phyloP scores from a whole-genome alignment of 2,888 invertebrate genomes.

The Drosophila birchii region DNA sequence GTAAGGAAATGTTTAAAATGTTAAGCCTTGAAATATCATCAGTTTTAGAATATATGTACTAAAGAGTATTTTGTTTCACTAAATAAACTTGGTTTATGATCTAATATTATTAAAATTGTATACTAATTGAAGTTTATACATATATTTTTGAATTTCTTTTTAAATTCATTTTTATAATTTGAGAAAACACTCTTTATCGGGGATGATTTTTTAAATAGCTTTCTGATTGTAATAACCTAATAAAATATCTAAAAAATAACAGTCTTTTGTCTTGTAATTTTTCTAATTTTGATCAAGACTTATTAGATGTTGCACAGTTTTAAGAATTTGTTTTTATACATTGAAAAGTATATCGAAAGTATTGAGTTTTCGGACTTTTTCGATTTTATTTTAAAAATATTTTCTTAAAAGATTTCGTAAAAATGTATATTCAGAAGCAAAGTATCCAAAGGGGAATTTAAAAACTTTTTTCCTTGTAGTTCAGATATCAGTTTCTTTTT shows the following conservation, averaged over 20 bases:
- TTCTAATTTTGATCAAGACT: background rate
- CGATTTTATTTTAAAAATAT: too few relatives aligned
- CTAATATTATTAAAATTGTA: background rate
- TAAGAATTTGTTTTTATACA: background rate
- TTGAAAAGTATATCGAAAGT: background rate
- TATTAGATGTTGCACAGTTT: background rate
- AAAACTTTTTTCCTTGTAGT: background rate
- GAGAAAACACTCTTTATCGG: background rate
- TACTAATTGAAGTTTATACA: background rate
- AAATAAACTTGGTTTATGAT: background rate
- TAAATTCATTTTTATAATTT: background rate
- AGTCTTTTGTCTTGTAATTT: conserved; percentile 2
- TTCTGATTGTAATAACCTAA: background rate
- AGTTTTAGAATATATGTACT: too few relatives aligned
- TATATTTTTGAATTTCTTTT: background rate
- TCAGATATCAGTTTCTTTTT: background rate
- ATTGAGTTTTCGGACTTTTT: background rate
- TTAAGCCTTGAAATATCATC: background rate
- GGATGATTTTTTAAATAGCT: conserved; percentile 7
- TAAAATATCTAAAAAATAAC: background rate
- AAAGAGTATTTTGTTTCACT: background rate
- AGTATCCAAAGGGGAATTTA: background rate
- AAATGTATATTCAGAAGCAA: background rate
- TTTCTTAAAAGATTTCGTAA: background rate
- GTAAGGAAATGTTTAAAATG: background rate